Percentiles rank a stretch among this genome's conserved stretches.
phyloP scores from a whole-genome alignment of 2,888 invertebrate genomes.

The Epiblema foenella region DNA sequence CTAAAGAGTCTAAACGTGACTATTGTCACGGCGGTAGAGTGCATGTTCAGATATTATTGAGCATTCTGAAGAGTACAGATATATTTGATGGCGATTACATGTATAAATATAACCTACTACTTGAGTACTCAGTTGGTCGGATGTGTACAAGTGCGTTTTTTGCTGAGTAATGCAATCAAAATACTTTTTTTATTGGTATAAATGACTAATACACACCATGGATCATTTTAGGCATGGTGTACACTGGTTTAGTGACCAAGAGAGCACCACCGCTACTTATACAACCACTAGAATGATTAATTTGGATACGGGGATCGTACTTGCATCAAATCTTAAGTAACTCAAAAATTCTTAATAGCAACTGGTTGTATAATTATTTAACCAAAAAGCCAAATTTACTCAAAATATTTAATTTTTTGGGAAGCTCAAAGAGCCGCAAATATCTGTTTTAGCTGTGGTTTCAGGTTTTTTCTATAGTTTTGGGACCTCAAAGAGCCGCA shows the following conservation, averaged over 20 bases:
- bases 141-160: conserved; percentile 22
- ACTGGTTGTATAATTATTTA: too few relatives aligned
- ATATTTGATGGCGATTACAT: neutral
- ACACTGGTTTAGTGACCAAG: conserved; percentile 2
- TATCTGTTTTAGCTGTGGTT: too few relatives aligned
- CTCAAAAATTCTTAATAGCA: neutral
- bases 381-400: too few relatives aligned
- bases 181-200: conserved; percentile 30
- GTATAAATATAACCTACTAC: conserved; percentile 7
- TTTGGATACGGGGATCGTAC: too few relatives aligned
- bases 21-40: too few relatives aligned
- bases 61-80: too few relatives aligned
- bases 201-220: conserved; percentile 21
- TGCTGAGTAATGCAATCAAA: conserved; percentile 29
- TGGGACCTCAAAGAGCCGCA: too few relatives aligned
- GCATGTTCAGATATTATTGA: too few relatives aligned
- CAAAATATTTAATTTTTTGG: too few relatives aligned
- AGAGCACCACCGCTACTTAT: neutral
- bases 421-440: too few relatives aligned
- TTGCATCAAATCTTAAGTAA: neutral
- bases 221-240: conserved; percentile 10
- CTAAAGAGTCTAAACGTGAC: too few relatives aligned
- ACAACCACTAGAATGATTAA: neutral
- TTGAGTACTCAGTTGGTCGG: conserved; percentile 7
- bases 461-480: too few relatives aligned